Percentiles rank a stretch among this genome's conserved stretches.
phyloP scores from a whole-genome alignment of 92 coral and sea anemone species.

The Zoanthus sociatus region DNA sequence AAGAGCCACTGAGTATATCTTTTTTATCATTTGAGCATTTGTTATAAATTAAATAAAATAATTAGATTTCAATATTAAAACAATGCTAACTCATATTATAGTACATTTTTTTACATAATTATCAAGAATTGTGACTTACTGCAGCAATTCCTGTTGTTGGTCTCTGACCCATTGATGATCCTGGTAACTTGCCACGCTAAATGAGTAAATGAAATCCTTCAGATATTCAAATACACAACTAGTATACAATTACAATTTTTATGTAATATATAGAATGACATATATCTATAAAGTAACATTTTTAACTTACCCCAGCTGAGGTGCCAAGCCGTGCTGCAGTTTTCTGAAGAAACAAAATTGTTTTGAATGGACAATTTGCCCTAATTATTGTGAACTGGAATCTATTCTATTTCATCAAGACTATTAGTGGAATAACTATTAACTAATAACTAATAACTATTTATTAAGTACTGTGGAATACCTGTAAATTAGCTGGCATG shows the following conservation, averaged over 20 bases:
- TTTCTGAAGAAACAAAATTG: conserved; percentile 68
- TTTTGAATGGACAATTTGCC: background rate
- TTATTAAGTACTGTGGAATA: too few relatives aligned
- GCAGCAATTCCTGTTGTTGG: conserved; percentile 98
- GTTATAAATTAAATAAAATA: too few relatives aligned
- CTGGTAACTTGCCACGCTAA: conserved; percentile 89
- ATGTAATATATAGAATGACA: background rate
- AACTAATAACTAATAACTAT: too few relatives aligned
- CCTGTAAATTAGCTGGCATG: too few relatives aligned
- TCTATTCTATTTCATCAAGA: too few relatives aligned
- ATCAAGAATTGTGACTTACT: conserved; percentile 51
- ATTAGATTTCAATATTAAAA: too few relatives aligned
- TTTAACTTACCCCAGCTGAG: conserved; percentile 81
- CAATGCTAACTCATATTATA: too few relatives aligned
- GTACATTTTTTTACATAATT: background rate
- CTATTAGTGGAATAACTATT: too few relatives aligned
- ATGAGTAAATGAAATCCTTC: background rate
- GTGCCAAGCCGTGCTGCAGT: conserved; percentile 84
- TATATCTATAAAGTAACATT: background rate
- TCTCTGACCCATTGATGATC: conserved; percentile 93
- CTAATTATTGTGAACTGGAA: too few relatives aligned
- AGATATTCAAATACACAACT: background rate
- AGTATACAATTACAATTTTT: too few relatives aligned
- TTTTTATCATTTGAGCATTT: background rate
- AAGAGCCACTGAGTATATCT: too few relatives aligned